Evolutionary conservation across 1,140 invertebrate species (phyloP).

Genomic region (Drosophila kohkoa): DNA sequence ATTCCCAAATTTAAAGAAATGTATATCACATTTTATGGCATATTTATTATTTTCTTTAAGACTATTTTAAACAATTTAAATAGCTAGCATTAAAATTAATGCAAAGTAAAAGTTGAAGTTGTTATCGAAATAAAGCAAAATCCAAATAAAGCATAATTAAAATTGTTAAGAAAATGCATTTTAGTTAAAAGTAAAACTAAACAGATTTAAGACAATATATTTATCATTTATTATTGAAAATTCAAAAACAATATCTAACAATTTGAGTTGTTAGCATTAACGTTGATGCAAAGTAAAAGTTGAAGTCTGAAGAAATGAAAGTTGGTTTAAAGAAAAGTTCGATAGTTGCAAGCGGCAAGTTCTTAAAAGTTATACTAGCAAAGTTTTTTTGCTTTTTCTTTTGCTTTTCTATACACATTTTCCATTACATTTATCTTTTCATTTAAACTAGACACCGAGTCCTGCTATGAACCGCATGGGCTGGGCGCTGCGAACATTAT

Average conservation of each 20-base stretch:
- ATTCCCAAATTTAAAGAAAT: no score
- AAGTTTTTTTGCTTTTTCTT: slow-evolving; percentile 10
- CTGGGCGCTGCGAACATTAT: slow-evolving; percentile 89
- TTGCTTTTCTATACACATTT: slow-evolving; percentile 3
- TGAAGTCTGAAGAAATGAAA: neutral
- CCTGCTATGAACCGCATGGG: slow-evolving; percentile 88
- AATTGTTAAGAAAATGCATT: no score
- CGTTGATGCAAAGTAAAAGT: no score
- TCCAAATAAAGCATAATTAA: no score
- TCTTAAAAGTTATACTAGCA: slow-evolving; percentile 4
- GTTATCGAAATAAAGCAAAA: no score
- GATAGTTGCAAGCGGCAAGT: slow-evolving; percentile 1
- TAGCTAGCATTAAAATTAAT: no score
- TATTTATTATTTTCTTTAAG: no score
- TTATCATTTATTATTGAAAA: neutral
- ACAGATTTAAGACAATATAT: no score
- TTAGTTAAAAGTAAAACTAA: no score
- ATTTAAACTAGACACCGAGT: slow-evolving; percentile 86
- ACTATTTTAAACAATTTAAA: no score
- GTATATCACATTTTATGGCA: no score
- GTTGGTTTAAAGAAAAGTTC: neutral
- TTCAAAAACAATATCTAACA: neutral
- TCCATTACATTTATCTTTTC: slow-evolving; percentile 19
- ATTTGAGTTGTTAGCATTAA: neutral
- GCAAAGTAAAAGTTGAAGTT: no score